These are phyloP conservation scores for Saccopteryx leptura DNA, from an alignment of 2,113 vertebrate genomes.

Conservation along the genomic window DNA sequence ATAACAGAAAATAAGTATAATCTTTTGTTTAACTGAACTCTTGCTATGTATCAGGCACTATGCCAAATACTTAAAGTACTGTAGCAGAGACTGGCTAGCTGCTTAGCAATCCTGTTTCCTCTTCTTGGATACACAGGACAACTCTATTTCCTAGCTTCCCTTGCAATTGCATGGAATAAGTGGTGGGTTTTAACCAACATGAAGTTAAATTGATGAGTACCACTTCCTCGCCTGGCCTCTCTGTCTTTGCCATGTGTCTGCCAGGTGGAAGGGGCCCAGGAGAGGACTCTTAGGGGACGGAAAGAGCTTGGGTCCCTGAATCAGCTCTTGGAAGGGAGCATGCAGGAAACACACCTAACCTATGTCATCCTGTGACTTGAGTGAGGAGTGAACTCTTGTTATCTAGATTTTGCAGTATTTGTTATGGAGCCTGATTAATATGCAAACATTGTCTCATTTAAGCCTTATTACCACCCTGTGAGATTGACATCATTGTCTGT, in stretches of 20 bases:
- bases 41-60: background rate
- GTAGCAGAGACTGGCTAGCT: background rate
- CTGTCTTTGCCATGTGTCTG: background rate
- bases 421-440: background rate
- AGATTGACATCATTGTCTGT: background rate
- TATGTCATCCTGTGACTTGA: background rate
- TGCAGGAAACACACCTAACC: background rate
- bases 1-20: background rate
- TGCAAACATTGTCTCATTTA: background rate
- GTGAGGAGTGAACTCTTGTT: background rate
- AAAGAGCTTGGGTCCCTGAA: background rate
- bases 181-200: background rate
- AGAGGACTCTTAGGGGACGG: background rate
- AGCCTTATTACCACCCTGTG: background rate
- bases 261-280: background rate
- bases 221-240: background rate
- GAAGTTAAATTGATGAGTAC: background rate
- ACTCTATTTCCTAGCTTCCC: background rate
- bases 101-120: background rate
- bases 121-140: background rate
- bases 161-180: background rate
- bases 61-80: background rate
- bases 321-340: background rate
- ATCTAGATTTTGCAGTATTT: background rate
- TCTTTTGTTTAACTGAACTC: background rate